Base-by-base conservation (phyloP, 2,797 vertebrate genomes). In the Hybognathus amarus region DNA sequence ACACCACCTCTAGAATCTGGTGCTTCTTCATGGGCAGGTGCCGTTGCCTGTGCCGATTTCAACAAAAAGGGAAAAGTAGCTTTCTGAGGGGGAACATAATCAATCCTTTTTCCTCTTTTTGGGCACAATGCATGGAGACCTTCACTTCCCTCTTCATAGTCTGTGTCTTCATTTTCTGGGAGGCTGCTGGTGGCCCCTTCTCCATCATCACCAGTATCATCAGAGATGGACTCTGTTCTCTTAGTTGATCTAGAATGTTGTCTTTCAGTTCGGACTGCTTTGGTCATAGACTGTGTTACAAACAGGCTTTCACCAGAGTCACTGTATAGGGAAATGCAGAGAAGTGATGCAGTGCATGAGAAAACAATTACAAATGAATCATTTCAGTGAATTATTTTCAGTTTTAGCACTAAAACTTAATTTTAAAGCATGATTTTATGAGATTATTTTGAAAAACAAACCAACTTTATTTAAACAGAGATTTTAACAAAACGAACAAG, bases 281-380 rank as follows among this genome's bases (percentile, higher is more conserved):
- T 76, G 5, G 67, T 76, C 8, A 86, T 59, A 27, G 79, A 82
- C 90, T 94, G 94, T 12, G 93, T 93, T 36, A 93, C 22, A 87
- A 95, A 95, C 84, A 95, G 38, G 78, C 91, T 93, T 80, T 94
- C 90, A 10, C 83, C 92, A 0, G 94, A 95, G 73, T 94, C 93
- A 82, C 95, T 95, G 87, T 40, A 54, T 5, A 71, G 88, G 33
- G 86, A n/a, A 87, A 36, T 69, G 22, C 22, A 80, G 1, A 50
- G 5, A 71, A 54, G 20, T 15, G 40, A 45, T 45, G 38, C 24
- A 30, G 40, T 36, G 52, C n/a, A 56, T 80, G 22, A 67, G 18
- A 63, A 27, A 75, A 38, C 50, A 42, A 56, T 50, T 24, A 22
- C 18, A 78, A 66, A 3, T 50, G 24, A n/a, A 73, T 22, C 13